Percentiles rank a stretch among this genome's conserved stretches.
Conservation (phyloP, 2,113 vertebrate species). For the Sigmodon hispidus region DNA sequence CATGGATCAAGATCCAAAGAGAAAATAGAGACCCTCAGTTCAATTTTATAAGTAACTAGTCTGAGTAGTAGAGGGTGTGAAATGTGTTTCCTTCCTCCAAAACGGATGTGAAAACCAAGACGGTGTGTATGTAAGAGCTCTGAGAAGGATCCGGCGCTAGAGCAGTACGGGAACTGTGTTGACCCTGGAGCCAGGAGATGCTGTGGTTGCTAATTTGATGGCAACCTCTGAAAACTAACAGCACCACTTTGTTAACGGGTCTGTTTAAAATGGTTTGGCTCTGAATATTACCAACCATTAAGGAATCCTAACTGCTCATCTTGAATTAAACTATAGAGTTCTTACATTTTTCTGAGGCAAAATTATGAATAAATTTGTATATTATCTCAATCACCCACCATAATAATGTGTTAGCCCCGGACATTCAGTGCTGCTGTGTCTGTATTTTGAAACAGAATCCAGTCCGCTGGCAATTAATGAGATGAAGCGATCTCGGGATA, state of each 20-base stretch:
- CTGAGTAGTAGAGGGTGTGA: background rate
- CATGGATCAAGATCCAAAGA: constrained; percentile 9
- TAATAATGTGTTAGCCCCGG: background rate
- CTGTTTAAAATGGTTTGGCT: background rate
- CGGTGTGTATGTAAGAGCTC: background rate
- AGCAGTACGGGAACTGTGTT: background rate
- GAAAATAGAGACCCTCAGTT: background rate
- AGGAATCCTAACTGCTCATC: background rate
- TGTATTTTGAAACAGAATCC: background rate
- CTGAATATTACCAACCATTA: background rate
- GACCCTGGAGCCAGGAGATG: background rate
- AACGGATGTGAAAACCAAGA: background rate
- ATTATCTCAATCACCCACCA: background rate
- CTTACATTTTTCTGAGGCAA: constrained; percentile 20
- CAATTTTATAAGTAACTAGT: background rate
- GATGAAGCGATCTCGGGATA: background rate
- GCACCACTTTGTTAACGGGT: background rate
- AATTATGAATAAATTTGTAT: background rate
- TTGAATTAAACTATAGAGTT: constrained; percentile 37
- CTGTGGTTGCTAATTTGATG: background rate
- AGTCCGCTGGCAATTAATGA: background rate
- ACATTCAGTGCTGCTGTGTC: background rate
- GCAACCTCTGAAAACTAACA: background rate
- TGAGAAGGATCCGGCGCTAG: background rate
- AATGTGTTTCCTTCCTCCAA: background rate